Evolutionary conservation across 2,113 vertebrate genomes (phyloP).

Genomic region (Pipra filicauda): DNA sequence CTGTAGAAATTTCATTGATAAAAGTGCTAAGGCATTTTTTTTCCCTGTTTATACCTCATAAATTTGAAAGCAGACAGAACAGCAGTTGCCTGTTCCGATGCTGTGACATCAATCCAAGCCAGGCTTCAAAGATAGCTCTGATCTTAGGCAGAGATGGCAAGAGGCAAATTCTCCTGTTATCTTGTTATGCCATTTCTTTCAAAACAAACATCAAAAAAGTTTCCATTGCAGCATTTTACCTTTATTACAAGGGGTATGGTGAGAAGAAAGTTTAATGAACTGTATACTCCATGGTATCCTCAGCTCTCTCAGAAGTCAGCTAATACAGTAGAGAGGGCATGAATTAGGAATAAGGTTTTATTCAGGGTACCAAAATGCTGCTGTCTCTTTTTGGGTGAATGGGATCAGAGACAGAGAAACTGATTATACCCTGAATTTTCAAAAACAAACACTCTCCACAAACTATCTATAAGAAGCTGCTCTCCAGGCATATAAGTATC

Average conservation of each 20-base stretch:
- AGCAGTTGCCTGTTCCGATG: not conserved
- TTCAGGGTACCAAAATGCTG: not conserved
- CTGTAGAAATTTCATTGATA: not conserved
- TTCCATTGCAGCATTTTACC: not conserved
- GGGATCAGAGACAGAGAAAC: not conserved
- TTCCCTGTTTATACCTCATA: not conserved
- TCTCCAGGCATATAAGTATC: not conserved
- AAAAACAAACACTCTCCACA: not conserved
- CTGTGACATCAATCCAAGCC: not conserved
- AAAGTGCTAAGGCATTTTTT: not conserved
- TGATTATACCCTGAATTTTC: not conserved
- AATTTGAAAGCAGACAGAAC: not conserved
- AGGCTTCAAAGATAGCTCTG: not conserved
- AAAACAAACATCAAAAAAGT: not conserved
- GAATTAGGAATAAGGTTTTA: not conserved
- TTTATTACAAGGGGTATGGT: not conserved
- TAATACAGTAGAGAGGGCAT: not conserved
- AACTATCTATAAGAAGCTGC: not conserved
- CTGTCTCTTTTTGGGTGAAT: not conserved
- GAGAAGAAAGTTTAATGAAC: not conserved
- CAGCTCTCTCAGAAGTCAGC: not conserved
- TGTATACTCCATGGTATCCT: not conserved
- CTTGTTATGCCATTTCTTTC: not conserved
- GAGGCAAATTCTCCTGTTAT: not conserved
- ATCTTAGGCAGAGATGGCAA: not conserved